Base-by-base conservation (phyloP, 1,140 invertebrate genomes). In the Xylocopa sonorina region DNA sequence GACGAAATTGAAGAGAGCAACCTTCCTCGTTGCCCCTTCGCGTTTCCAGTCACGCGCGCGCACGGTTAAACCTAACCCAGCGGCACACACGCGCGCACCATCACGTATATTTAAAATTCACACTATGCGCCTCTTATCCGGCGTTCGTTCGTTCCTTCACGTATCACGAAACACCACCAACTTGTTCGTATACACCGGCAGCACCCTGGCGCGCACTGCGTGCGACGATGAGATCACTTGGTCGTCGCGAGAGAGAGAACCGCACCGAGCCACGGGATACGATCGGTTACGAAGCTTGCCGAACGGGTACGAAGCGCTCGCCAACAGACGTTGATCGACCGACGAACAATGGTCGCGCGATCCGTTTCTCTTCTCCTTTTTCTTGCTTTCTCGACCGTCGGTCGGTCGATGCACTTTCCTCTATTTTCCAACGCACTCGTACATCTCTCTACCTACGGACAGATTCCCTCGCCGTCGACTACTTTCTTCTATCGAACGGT, bases 331-430 rank as follows among this genome's bases (percentile, higher is more conserved):
- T 80, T 75, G 71, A 83, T 85, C 85, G 85, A 83, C 83, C 81
- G 83, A 82, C 76, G 77, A 82, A 87, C 85, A 87, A 87, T 88
- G 87, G 76, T 88, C 78, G 83, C 43, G 55, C 34, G 46, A 82
- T 82, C 66, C 74, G 58, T 63, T 71, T 51, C 69, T 79, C 69
- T 75, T 73, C 58, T 77, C 60, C 64, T 71, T 79, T 58, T 75
- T 38, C 57, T 55, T 82, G 53, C 41, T 80, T 53, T 75, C 63
- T 12, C 43, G n/a, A 27, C 46, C 38, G 14, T 14, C 27, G 29
- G 14, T 14, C 27, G 29, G 50, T 43, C 80, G 50, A 62, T 12
- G 16, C 53, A 29, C 50, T 53, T 32, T 51, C 12, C 64, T 16
- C 48, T 55, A n/a, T n/a, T n/a, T n/a, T n/a, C 62, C 18, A 29